Evolutionary conservation across 2,797 vertebrate species (phyloP).

Genomic region (Argya squamiceps): DNA sequence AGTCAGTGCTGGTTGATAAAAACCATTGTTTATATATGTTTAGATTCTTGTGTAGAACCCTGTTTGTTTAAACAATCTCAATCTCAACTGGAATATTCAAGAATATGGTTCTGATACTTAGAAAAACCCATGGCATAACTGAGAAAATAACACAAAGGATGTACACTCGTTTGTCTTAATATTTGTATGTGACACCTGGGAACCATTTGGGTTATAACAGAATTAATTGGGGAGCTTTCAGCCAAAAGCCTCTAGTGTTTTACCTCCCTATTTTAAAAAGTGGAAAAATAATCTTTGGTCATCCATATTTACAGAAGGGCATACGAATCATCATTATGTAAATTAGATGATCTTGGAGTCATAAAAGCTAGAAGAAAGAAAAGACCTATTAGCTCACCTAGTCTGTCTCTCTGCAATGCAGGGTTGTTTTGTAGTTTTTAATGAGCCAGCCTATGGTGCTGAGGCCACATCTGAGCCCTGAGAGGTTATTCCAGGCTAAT

Average conservation of each 20-base stretch:
- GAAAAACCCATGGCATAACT: not conserved
- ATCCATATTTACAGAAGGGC: conserved; percentile 42
- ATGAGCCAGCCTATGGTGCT: conserved; percentile 43
- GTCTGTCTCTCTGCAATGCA: conserved; percentile 14
- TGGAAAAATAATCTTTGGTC: conserved; percentile 53
- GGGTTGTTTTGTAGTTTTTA: conserved; percentile 59
- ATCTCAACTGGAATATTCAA: not conserved
- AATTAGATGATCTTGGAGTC: conserved; percentile 48
- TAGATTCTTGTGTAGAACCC: not conserved
- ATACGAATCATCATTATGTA: conserved; percentile 40
- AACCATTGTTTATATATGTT: not conserved
- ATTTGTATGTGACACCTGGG: conserved; percentile 23
- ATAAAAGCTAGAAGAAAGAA: conserved; percentile 20
- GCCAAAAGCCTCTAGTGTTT: conserved; percentile 23
- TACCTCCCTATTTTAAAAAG: conserved; percentile 10
- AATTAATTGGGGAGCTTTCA: conserved; percentile 57
- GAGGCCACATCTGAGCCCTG: conserved; percentile 23
- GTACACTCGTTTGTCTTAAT: conserved; percentile 4
- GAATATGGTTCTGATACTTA: not conserved
- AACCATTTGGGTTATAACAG: conserved; percentile 33
- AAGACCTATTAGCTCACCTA: conserved; percentile 59
- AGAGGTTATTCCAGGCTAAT: conserved; percentile 31
- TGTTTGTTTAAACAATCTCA: fast-evolving
- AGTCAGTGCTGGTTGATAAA: not conserved
- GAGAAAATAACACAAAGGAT: not conserved